Base-by-base conservation (phyloP, 1,140 invertebrate genomes). In the Euwallacea similis region DNA sequence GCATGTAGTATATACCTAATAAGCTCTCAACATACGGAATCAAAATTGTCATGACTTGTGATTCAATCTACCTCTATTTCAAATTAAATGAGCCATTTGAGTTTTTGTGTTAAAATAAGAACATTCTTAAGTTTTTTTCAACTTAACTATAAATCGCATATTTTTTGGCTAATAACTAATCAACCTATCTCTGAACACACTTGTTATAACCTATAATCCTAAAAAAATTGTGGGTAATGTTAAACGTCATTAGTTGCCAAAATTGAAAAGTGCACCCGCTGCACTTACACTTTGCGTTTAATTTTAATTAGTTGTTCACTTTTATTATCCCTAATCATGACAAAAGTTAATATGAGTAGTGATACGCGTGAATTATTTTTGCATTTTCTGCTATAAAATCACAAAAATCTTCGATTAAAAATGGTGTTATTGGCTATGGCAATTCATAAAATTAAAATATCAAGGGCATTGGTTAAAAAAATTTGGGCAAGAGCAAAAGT, bases 51-150 rank as follows among this genome's bases (percentile, higher is more conserved):
- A n/a, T n/a, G n/a, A n/a, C n/a, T n/a, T n/a, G n/a, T n/a, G n/a
- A n/a, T n/a, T n/a, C n/a, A n/a, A n/a, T n/a, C 9, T 13, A 50
- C 13, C 46, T 50, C 46, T 50, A 6, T 50, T 50, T 6, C 6
- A 50, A 50, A 50, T 50, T 50, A 50, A 50, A 50, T 50, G 46
- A 50, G 46, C 46, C 46, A 50, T 50, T 50, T 13, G 9, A 50
- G 46, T 50, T 50, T 50, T 50, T 50, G 1, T 11, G 46, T 13
- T 50, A 6, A 50, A 50, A 50, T 50, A 50, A 50, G 9, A 6
- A 50, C 9, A 2, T 50, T 50, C 13, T n/a, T 2, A 13, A 50
- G 9, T 1, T 50, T 50, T 50, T 50, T 50, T 50, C 46, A 1
- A 50, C 2, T 50, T 6, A 50, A 6, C 46, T 50, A 6, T 6